phyloP scores from a whole-genome alignment of 1,140 invertebrate genomes.

The Parapsyche elsis region DNA sequence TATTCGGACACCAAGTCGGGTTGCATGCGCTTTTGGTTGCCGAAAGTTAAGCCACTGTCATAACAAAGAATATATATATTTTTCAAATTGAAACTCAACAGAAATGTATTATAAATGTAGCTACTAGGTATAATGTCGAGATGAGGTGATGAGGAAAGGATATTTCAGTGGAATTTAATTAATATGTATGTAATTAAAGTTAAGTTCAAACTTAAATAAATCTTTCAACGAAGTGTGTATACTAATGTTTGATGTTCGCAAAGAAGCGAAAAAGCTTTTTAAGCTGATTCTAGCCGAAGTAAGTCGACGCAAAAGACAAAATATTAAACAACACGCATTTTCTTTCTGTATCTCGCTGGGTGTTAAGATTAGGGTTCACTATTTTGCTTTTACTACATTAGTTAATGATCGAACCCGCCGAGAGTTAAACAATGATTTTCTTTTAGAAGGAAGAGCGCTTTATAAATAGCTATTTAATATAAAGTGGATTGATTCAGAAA shows the following conservation, averaged over 20 bases:
- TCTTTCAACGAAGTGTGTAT: not conserved
- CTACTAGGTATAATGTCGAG: too few species aligned
- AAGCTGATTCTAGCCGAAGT: not conserved
- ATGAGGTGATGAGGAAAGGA: too few species aligned
- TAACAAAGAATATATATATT: not conserved
- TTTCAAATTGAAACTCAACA: not conserved
- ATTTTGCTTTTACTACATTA: not conserved
- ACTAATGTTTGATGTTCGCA: not conserved
- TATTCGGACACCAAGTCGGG: not conserved
- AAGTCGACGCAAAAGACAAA: not conserved
- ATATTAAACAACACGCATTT: constrained; percentile 29
- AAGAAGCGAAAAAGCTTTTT: not conserved
- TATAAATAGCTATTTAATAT: not conserved
- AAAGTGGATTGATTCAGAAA: too few species aligned
- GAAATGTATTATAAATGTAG: not conserved
- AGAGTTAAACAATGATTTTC: not conserved
- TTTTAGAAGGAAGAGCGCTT: not conserved
- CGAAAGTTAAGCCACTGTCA: constrained; percentile 42
- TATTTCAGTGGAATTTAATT: not conserved
- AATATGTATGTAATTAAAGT: not conserved
- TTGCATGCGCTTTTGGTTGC: constrained; percentile 37
- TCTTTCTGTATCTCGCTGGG: constrained; percentile 32
- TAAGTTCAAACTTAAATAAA: not conserved
- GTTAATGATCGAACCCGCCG: constrained; percentile 26
- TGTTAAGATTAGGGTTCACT: constrained; percentile 4